These are phyloP conservation scores for Reticulitermes speratus DNA, from an alignment of 1,140 invertebrate species.

Conservation along the genomic window DNA sequence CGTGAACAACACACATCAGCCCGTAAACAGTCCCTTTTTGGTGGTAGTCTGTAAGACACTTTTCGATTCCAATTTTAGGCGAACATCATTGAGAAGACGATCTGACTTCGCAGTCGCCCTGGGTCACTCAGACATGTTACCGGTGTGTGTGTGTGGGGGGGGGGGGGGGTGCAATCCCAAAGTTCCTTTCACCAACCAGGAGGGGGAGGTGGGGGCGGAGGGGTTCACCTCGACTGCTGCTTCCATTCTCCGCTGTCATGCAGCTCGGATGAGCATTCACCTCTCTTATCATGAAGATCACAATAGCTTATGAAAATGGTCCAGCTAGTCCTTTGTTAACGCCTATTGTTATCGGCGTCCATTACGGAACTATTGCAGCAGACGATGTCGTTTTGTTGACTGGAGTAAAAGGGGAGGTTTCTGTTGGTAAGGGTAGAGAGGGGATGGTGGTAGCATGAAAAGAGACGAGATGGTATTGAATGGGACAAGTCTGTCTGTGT, in stretches of 20 bases:
- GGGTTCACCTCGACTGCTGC: not conserved
- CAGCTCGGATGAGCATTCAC: conserved; percentile 34
- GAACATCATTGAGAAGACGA: not conserved
- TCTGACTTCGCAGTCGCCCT: not conserved
- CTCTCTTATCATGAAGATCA: conserved; percentile 34
- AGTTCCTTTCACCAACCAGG: not conserved
- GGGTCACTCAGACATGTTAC: not conserved
- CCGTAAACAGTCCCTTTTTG: too few relatives aligned
- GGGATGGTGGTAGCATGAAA: conserved; percentile 20
- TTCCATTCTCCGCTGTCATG: conserved; percentile 27
- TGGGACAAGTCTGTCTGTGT: not conserved
- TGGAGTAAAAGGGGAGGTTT: conserved; percentile 25
- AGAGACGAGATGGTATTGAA: conserved; percentile 29
- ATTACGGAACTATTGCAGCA: conserved; percentile 38
- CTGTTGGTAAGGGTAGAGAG: not conserved
- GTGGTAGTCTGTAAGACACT: not conserved
- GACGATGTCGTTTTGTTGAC: conserved; percentile 38
- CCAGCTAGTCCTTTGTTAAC: conserved; percentile 39
- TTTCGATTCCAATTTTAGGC: not conserved
- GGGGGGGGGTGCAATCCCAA: not conserved
- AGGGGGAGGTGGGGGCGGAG: not conserved
- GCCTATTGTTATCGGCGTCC: conserved; percentile 38
- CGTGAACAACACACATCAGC: too few relatives aligned
- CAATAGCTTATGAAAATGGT: conserved; percentile 41
- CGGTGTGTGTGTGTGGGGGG: not conserved